Percentiles rank a stretch among this genome's conserved stretches.
These are phyloP conservation scores for Spinibarbus caldwelli DNA, from an alignment of 2,797 vertebrate species.

Conservation along the genomic window DNA sequence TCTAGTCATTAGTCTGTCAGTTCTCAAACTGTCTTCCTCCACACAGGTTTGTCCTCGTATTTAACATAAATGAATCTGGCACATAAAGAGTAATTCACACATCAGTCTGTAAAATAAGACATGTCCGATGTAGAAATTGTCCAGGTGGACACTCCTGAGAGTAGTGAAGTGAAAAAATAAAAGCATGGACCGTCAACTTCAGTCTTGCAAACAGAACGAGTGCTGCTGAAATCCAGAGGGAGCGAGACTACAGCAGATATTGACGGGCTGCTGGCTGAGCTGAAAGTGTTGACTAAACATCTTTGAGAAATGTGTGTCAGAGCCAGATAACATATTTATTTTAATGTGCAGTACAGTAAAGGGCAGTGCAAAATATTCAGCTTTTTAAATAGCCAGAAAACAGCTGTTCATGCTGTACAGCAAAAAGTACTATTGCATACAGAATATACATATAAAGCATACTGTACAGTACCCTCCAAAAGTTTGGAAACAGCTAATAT, in stretches of 20 bases:
- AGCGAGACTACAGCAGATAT: background rate
- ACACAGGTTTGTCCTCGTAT: no score
- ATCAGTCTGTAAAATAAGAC: conserved; percentile 35
- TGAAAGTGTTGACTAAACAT: conserved; percentile 34
- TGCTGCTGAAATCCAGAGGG: conserved; percentile 5
- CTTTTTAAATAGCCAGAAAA: background rate
- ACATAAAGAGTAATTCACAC: conserved; percentile 19
- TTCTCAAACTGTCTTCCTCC: conserved; percentile 8
- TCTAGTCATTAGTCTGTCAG: conserved; percentile 26
- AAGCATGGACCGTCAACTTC: conserved; percentile 22
- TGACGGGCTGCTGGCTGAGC: conserved; percentile 5
- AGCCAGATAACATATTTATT: conserved; percentile 31
- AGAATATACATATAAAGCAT: no score
- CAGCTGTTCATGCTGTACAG: background rate
- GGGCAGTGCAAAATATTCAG: background rate
- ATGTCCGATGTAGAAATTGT: conserved; percentile 4
- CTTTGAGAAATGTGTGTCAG: conserved; percentile 16
- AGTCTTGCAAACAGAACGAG: background rate
- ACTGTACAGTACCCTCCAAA: no score
- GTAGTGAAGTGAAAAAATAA: background rate
- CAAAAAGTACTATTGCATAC: background rate
- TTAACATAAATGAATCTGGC: background rate
- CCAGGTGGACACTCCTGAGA: conserved; percentile 1
- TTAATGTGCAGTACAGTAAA: background rate
- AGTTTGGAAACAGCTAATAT: no score